Evolutionary conservation across 2,888 invertebrate species (phyloP), one percentile per base, ranked within the genome.

Genomic region (Trachelus iudaicus): DNA sequence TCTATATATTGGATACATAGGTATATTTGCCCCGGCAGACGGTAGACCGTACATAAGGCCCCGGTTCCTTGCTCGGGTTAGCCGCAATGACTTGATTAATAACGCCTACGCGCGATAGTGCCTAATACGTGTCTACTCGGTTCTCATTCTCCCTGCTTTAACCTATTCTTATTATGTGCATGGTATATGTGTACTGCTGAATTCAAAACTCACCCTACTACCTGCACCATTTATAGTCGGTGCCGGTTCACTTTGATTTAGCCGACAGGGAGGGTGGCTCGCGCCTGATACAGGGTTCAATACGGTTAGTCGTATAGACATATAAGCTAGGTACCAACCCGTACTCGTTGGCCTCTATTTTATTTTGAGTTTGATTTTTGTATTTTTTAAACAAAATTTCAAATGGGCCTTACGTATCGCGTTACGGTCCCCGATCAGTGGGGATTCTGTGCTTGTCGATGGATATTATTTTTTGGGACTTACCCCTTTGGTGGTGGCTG

Each of bases 41-140:
- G 30, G 30, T 31, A 30, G 11, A 33, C 11, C 2, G 30, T 33
- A 33, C 13, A 40, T 40, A 33, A 30, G 69, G 69, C 69, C 69
- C 69, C 0, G 33, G 69, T 81, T 76, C 83, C 82, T 80, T 81
- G 82, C 81, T 83, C 81, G 78, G 85, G 81, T 83, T 82, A 81
- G 84, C 83, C 83, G 88, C 89, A 89, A 90, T 89, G 88, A 89
- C 89, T 90, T 87, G 90, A 90, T 90, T 90, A 90, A 90, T 90
- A 90, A 90, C 86, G 85, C 85, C 88, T 87, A 83, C 79, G 79
- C 82, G 84, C 83, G 86, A 86, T 87, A 87, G 76, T 82, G 81
- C 83, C 83, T 83, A 85, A 86, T 85, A 84, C 81, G 73, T 73
- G 34, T 73, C 34, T n/a, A 33, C 31, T 15, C 34, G 23, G 31